Base-by-base conservation (phyloP, 2,113 vertebrate species). In the Microtus oregoni region DNA sequence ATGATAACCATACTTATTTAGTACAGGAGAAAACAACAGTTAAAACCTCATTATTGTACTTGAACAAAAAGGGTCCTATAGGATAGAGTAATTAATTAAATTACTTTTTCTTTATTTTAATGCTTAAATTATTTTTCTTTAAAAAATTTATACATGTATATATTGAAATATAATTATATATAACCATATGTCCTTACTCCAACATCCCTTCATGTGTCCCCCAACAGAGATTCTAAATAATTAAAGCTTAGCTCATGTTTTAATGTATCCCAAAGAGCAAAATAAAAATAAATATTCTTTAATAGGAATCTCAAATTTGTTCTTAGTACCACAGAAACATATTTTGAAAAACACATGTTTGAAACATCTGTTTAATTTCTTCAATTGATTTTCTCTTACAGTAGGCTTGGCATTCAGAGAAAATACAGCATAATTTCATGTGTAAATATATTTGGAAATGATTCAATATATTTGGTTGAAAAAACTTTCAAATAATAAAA, bases 341-440 rank as follows among this genome's bases (percentile, higher is more conserved):
- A 72, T 35, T 95, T 98, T 97, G 58, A 8, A 97, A 82, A 98
- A 76, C 65, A 96, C n/a, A 55, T 13, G 4, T 97, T 97, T 94
- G 90, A 78, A 97, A 97, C 96, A 97, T 93, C 89, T 28, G 82
- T 96, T 96, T 97, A 94, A 96, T 77, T 28, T 94, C 97, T 98
- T 86, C 15, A 8, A 94, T 95, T 97, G 78, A 89, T 92, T 61
- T 92, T n/a, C 95, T 26, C 9, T 97, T 95, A 75, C 2, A 94
- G 94, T 96, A 97, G 41, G 52, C 90, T 94, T 98, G 50, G 95
- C 97, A 97, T 94, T 95, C 92, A 95, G 19, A 92, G 88, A 65
- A 98, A 97, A 94, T 79, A 77, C 61, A 94, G 91, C 50, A 95
- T 63, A 92, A 94, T 89, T 73, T 63, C 22, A 35, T 50, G 14